A percentile compares a stretch with the other conserved stretches of the same genome.
Conservation (phyloP, 2,797 vertebrate species). For the Scolopax bukidnonensis region DNA sequence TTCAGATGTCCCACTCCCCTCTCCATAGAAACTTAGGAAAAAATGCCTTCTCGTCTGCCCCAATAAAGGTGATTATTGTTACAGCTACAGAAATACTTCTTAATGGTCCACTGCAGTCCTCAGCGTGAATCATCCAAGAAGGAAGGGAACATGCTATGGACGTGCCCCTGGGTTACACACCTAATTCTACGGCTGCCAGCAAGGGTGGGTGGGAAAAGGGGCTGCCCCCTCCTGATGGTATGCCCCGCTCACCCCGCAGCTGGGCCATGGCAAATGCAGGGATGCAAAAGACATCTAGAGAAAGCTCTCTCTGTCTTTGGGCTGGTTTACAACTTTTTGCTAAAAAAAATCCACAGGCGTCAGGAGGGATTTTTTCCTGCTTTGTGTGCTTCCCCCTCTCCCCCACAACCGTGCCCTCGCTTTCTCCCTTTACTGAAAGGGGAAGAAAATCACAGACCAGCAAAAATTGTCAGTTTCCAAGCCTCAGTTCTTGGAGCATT, state of each 20-base stretch:
- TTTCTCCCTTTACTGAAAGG: background rate
- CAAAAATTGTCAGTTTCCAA: rapidly evolving
- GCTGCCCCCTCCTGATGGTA: rapidly evolving
- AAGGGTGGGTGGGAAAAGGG: background rate
- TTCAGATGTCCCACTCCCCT: background rate
- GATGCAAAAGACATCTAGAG: background rate
- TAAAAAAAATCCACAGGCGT: background rate
- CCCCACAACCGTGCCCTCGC: background rate
- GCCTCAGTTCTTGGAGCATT: background rate
- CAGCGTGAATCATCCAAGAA: background rate
- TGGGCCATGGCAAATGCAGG: background rate
- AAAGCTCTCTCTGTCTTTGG: background rate
- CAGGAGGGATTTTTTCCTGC: background rate
- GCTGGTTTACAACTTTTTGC: background rate
- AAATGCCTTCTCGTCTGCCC: background rate
- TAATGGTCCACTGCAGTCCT: background rate
- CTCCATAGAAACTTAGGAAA: background rate
- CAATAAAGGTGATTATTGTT: background rate
- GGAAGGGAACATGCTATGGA: background rate
- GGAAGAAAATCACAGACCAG: background rate
- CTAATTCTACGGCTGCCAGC: background rate
- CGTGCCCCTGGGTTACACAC: background rate
- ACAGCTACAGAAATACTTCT: background rate
- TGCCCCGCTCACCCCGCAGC: background rate
- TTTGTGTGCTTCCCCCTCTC: rapidly evolving